phyloP scores from a whole-genome alignment of 2,888 invertebrate species.

The Hyalella azteca region DNA sequence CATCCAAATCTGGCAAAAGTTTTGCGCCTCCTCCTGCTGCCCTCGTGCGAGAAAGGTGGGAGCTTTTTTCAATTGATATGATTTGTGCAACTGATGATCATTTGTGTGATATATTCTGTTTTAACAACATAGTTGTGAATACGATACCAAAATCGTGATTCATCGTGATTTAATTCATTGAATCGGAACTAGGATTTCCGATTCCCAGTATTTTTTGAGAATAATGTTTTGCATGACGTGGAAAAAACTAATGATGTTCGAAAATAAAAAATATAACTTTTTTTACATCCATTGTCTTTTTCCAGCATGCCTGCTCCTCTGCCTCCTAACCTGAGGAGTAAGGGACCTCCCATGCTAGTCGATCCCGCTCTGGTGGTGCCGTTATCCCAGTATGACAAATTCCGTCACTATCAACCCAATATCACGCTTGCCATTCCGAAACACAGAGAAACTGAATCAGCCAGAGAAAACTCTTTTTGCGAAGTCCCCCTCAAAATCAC shows the following conservation, averaged over 20 bases:
- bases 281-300: neutral
- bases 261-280: too few species aligned
- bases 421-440: neutral
- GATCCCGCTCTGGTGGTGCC: slow-evolving; percentile 5
- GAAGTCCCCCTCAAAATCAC: neutral
- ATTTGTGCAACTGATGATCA: neutral
- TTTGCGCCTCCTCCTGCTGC: slow-evolving; percentile 1
- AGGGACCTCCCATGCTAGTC: slow-evolving; percentile 6
- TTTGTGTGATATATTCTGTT: neutral
- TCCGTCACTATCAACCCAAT: slow-evolving; percentile 15
- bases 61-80: too few species aligned
- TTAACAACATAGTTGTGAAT: neutral
- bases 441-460: neutral
- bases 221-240: too few species aligned
- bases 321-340: slow-evolving; percentile 12
- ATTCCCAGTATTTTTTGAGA: too few species aligned
- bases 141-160: neutral
- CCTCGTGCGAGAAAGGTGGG: neutral
- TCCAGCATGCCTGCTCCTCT: slow-evolving; percentile 10
- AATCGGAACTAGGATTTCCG: too few species aligned
- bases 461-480: neutral
- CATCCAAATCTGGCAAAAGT: neutral
- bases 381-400: slow-evolving; percentile 25
- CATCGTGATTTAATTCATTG: too few species aligned
- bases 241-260: too few species aligned